Conservation (phyloP, 2,888 invertebrate genomes). For the Drosophila leonis region DNA sequence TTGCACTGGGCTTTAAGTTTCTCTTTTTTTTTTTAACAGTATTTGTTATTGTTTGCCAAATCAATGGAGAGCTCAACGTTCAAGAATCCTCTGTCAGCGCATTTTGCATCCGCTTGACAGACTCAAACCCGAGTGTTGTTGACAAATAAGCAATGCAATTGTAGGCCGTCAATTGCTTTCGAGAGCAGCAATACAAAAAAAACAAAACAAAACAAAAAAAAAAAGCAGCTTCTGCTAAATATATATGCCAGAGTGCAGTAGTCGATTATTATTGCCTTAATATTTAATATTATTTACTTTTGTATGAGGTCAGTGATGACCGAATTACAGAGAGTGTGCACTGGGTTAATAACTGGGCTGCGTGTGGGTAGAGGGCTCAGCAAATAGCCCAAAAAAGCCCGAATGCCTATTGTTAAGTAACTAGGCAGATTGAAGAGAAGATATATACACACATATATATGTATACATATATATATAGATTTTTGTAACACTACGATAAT, state of each 20-base stretch:
- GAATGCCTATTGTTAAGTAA: not conserved
- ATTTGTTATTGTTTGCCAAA: constrained; percentile 41
- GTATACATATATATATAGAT: not conserved
- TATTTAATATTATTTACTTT: constrained; percentile 15
- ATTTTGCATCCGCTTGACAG: constrained; percentile 21
- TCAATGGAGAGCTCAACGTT: constrained; percentile 53
- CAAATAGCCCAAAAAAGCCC: not conserved
- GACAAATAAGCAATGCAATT: constrained; percentile 53
- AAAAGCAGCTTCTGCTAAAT: constrained; percentile 2
- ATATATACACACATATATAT: not conserved
- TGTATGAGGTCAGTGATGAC: constrained; percentile 32
- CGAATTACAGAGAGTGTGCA: constrained; percentile 18
- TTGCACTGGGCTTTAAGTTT: constrained; percentile 22
- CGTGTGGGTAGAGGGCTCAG: constrained; percentile 9
- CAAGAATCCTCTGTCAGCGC: constrained; percentile 48
- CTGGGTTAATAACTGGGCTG: constrained; percentile 26
- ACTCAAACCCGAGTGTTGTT: constrained; percentile 38
- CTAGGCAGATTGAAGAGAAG: not conserved
- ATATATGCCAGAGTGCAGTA: constrained; percentile 26
- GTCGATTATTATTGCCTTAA: constrained; percentile 37
- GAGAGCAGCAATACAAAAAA: constrained; percentile 30
- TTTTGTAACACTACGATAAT: not conserved
- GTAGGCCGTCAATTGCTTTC: constrained; percentile 39
- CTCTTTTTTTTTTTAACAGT: constrained; percentile 6
- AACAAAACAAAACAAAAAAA: not conserved